Base-by-base conservation (phyloP, 2,888 invertebrate species). In the Tribolium freemani region DNA sequence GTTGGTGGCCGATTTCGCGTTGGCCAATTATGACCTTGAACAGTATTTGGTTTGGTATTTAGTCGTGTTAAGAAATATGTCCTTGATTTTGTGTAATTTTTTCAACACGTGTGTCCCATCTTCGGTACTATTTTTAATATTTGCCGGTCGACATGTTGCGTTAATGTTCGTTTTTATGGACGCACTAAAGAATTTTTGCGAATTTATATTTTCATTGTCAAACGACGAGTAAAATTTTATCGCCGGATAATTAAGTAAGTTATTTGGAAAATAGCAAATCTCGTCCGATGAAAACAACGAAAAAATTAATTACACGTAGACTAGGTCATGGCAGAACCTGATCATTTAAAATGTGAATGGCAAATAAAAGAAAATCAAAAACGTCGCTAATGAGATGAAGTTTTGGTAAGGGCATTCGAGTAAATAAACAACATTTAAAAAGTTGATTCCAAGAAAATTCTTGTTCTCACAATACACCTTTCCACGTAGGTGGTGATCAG, bases 31-130 rank as follows among this genome's bases (percentile, higher is more conserved):
- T 46, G 50, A 56, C 63, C 63, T 63, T 70, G 63, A 56, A 56
- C 16, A 48, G 50, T 70, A 60, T 70, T 70, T 70, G 69, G 61
- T 69, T 69, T 56, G 63, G 57, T 57, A 63, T 70, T 69, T 58
- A 38, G 61, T 26, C 9, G 30, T 64, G 63, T 70, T 70, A 63
- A 70, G 54, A 63, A 70, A 48, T 50, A 50, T 70, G 53, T 50
- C 63, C 63, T 64, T 70, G 70, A 56, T 70, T 48, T 31, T 30
- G 63, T 44, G 57, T 48, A 48, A 67, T 67, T 67, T 67, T 67
- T 67, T 67, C 57, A 56, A 67, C 67, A 67, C 67, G 67, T 67
- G 67, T 48, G 67, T 67, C 10, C 67, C 67, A 67, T 67, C 67
- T 67, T 67, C 67, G 57, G 21, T 56, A 56, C 67, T 67, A 67